Base-by-base conservation (phyloP, 2,888 invertebrate species). In the Amitus sp. region DNA sequence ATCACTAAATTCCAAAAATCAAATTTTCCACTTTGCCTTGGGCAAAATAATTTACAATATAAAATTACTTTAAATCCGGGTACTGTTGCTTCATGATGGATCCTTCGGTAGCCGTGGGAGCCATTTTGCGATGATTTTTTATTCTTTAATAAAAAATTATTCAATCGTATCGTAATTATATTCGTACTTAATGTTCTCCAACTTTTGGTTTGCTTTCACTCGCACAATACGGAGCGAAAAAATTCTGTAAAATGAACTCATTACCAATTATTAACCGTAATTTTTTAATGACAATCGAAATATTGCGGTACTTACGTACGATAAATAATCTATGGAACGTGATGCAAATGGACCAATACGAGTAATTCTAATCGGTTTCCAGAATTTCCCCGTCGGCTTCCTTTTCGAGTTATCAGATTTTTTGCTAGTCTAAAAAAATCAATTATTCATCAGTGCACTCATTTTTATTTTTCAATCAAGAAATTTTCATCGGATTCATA, bases 311-410 rank as follows among this genome's bases (percentile, higher is more conserved):
- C 13, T 37, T 12, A 13, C 37, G 13, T 15, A 15, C 3, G 9
- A 27, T 9, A 64, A n/a, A n/a, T n/a, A 80, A 82, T 71, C 89
- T 92, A 94, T 70, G 94, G 94, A 66, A 94, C 94, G 91, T 91
- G 93, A 82, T 93, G 92, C 47, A 94, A 85, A 79, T 89, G 90
- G 47, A 92, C 93, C 45, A 94, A 88, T 39, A 94, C 93, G 76
- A 91, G 87, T 82, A 93, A 89, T 86, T 94, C 94, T 83, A 94
- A 84, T 59, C 89, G 87, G 85, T 94, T 94, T 70, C 91, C 94
- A 82, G 92, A 88, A 85, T 93, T 94, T 71, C 92, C 94, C 70
- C 90, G 88, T 75, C 94, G 89, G 74, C 93, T 94, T 72, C 93
- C 91, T 86, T 93, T 91, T 74, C 90, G 88, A 61, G 92, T 91